Base-by-base conservation (phyloP, 1,140 invertebrate genomes). In the Stegodyphus dumicola region DNA sequence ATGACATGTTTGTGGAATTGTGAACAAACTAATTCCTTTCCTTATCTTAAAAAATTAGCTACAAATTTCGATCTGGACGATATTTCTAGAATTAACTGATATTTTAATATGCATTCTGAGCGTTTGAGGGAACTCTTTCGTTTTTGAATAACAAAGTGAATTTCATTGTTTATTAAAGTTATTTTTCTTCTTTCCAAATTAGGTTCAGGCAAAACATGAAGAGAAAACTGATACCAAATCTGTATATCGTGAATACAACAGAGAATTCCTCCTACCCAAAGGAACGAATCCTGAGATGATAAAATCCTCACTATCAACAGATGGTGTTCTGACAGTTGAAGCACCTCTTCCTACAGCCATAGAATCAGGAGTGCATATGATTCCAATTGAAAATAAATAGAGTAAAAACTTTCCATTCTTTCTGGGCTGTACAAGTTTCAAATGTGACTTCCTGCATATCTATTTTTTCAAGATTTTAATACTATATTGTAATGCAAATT, bases 171-270 rank as follows among this genome's bases (percentile, higher is more conserved):
- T 33, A 3, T 33, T 33, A 33, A 33, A 33, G 1, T 33, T 1
- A 33, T 33, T 33, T 33, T 33, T 1, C 33, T 33, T 33, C 33
- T 3, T 33, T 3, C 33, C 33, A 33, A 33, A 33, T 33, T 91
- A 97, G 96, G 96, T 98, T 17, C 96, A 98, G 90, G 97, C 96
- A 78, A 98, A 98, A 91, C 97, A 98, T 91, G 96, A 98, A 91
- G 96, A 98, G 91, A 98, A 98, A 90, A 94, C 95, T 54, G 96
- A 98, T 90, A 96, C 95, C 88, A 96, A 96, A 92, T 96, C 95
- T 48, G 96, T 98, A 5, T 98, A 97, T 93, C 94, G 96, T 90
- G 96, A 98, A 90, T 98, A 98, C 93, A 98, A 98, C 91, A 93
- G 96, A 86, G 96, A 98, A 92, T 98, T 98, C 92, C 92, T 98